Percentiles rank a stretch among this genome's conserved stretches.
phyloP scores from a whole-genome alignment of 2,797 vertebrate genomes.

The Lagorchestes hirsutus region DNA sequence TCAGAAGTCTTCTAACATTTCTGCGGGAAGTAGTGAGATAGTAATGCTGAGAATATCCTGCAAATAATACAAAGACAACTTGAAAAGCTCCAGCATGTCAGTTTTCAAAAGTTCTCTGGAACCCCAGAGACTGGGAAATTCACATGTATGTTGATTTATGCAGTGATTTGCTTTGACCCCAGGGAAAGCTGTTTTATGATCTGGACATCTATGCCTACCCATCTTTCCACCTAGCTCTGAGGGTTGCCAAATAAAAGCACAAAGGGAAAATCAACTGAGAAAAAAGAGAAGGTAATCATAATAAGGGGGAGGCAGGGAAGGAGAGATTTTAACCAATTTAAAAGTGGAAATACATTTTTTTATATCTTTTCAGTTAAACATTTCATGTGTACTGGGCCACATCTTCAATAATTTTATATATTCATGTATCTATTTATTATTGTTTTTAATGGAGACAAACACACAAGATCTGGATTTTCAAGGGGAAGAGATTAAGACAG shows the following conservation, averaged over 20 bases:
- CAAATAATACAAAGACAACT: slow-evolving; percentile 71
- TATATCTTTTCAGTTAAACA: slow-evolving; percentile 31
- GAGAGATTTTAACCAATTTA: slow-evolving; percentile 18
- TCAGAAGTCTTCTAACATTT: slow-evolving; percentile 73
- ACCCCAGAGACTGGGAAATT: slow-evolving; percentile 65
- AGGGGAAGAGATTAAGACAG: background rate
- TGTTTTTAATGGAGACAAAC: background rate
- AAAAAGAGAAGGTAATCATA: slow-evolving; percentile 40
- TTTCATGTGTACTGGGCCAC: background rate
- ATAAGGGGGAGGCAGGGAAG: slow-evolving; percentile 30
- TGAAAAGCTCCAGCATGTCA: slow-evolving; percentile 70
- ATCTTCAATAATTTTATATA: slow-evolving; percentile 59
- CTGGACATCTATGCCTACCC: slow-evolving; percentile 62
- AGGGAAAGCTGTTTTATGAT: slow-evolving; percentile 64
- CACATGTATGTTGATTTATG: slow-evolving; percentile 79
- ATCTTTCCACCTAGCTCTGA: slow-evolving; percentile 63
- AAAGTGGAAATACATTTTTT: slow-evolving; percentile 52
- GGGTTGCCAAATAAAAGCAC: slow-evolving; percentile 5
- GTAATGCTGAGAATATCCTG: slow-evolving; percentile 65
- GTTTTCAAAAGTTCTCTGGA: slow-evolving; percentile 76
- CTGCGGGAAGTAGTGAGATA: slow-evolving; percentile 50
- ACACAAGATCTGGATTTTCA: background rate
- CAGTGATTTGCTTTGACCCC: slow-evolving; percentile 73
- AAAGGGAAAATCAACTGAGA: slow-evolving; percentile 55
- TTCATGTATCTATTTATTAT: slow-evolving; percentile 7